Base-by-base conservation (phyloP, 1,140 invertebrate genomes). In the Scaptomyza hsui region DNA sequence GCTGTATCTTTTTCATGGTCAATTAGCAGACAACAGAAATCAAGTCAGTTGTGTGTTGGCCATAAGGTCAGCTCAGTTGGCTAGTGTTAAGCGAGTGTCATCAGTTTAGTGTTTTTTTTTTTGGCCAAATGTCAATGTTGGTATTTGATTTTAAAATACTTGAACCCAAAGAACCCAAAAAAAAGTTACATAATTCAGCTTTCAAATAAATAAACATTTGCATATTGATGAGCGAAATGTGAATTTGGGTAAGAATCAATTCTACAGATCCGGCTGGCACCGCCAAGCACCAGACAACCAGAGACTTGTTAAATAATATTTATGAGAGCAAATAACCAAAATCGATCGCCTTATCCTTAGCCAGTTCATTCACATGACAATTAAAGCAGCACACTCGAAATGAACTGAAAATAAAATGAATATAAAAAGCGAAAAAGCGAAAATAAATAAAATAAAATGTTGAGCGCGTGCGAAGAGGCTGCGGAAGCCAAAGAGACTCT, bases 11-110 rank as follows among this genome's bases (percentile, higher is more conserved):
- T 65, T 88, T 86, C 81, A 86, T 77, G 81, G 81, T 80, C 81
- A 86, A 86, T 86, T 86, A 86, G 78, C 81, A 88, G 81, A 65
- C 81, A 65, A 88, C 71, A 75, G 73, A 88, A 78, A 85, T 71
- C 41, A 51, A 72, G 69, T 52, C 69, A 67, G 21, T 41, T 53
- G 48, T 53, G 5, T 21, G 37, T 16, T 65, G 47, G 55, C 69
- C 51, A 68, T 64, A 72, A 72, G 69, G 62, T 65, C 68, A 71
- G 44, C 44, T n/a, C 1, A 29, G 5, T 29, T 29, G 26, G 19
- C 13, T 9, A 41, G 26, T 10, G 12, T 24, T 24, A 12, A 49
- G 39, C 52, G 16, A 24, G 69, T 53, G 65, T 64, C 69, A 67
- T 41, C 59, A 48, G 70, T 72, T 72, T 49, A 72, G 48, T 16